Evolutionary conservation across 2,888 invertebrate genomes (phyloP), one percentile per base, ranked within the genome.

Genomic region (Andrena fulva): DNA sequence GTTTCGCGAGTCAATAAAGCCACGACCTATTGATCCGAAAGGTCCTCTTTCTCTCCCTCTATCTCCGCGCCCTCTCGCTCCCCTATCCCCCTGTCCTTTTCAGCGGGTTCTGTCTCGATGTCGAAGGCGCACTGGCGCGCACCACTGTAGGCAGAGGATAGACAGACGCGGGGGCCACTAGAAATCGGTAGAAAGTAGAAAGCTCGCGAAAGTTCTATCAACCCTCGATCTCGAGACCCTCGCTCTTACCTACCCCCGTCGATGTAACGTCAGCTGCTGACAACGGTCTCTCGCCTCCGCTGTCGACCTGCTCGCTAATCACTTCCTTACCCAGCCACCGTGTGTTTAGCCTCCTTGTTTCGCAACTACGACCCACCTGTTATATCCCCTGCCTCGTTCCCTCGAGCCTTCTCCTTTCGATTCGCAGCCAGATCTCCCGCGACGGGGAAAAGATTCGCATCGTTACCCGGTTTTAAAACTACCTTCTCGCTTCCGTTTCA

Each of bases 1-100:
- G 71, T 87, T 87, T 83, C 77, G 74, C 82, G 74, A 88, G 80
- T 88, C 88, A 85, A 88, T 88, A 87, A 87, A 87, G 85, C 85
- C 78, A 83, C 85, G 84, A 88, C 81, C 82, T 88, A 88, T 88
- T 79, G 87, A 88, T 88, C 87, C 87, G 67, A 71, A 82, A 82
- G 75, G 76, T 70, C 52, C 52, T 35, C 54, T 66, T 48, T 67
- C 56, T 75, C 56, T 75, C 62, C 72, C 16, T 60, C 67, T 27
- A 8, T 59, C 60, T n/a, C 54, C 63, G 35, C 59, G 52, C 70
- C 42, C 72, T 67, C 20, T 8, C 10, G 56, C 56, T 27, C 42
- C 42, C 16, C 42, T 10, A 12, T 12, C 12, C 12, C 12, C 12
- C 42, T 42, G 42, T 56, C 56, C 56, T 56, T 27, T 27, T 54